Evolutionary conservation across 2,888 invertebrate species (phyloP), one percentile per base, ranked within the genome.

Genomic region (Myopa testacea): DNA sequence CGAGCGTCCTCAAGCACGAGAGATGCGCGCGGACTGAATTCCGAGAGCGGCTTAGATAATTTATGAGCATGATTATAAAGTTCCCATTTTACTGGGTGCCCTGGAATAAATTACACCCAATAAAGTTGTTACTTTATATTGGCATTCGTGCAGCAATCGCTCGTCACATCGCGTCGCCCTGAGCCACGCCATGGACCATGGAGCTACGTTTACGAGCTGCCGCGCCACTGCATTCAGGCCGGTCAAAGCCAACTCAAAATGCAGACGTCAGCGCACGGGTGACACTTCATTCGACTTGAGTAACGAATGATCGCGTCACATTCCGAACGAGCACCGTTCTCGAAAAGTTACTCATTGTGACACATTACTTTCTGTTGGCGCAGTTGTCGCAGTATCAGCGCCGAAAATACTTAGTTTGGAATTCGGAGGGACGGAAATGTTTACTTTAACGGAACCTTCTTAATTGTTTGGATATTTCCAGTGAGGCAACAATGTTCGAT

Each of bases 111-210:
- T 87, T 87, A 87, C 85, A 83, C 83, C 84, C 88, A 88, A 88
- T 88, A 88, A 88, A 88, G 88, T 88, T 88, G 88, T 88, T 88
- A 88, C 82, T 88, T 88, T 88, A 88, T 88, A 87, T 85, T 87
- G 88, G 87, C 88, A 87, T 81, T 83, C 80, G 81, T 85, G 84
- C 86, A 82, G 86, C 85, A 85, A 81, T 81, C 81, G 81, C 81
- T 81, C 81, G 80, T 81, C 81, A 81, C 83, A 78, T 80, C 80
- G 38, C 71, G 72, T 73, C 72, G 72, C 73, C 62, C 60, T 38
- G 72, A 50, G 75, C 63, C 68, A 67, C 71, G 37, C 50, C 34
- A 38, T 45, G 78, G 67, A 45, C 34, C 67, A 62, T 40, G 63
- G 45, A 45, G 55, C 73, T 14, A 26, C 52, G 52, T 52, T 68